phyloP scores from a whole-genome alignment of 1,140 invertebrate genomes.

The Drosophila burlai region DNA sequence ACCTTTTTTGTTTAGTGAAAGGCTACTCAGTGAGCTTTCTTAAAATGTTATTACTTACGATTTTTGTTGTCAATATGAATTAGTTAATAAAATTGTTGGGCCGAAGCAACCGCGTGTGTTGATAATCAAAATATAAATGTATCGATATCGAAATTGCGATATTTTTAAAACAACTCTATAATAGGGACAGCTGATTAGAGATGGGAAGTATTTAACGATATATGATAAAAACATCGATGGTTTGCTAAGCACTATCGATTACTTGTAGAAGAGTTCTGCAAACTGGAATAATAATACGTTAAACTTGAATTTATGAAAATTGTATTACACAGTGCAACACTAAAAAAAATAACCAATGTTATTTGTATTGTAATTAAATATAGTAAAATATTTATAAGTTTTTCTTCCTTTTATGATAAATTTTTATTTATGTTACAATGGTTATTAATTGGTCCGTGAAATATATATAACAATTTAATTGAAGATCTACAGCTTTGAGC shows the following conservation, averaged over 20 bases:
- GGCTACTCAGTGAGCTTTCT: background rate
- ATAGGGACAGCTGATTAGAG: no score
- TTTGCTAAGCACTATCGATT: background rate
- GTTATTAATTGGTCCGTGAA: constrained; percentile 5
- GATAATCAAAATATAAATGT: no score
- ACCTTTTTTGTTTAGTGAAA: background rate
- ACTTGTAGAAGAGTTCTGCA: no score
- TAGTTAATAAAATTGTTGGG: background rate
- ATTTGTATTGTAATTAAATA: no score
- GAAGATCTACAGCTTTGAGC: constrained; percentile 57
- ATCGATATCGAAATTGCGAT: no score
- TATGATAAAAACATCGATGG: background rate
- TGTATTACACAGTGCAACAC: no score
- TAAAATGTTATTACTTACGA: constrained; percentile 6
- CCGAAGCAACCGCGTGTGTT: constrained; percentile 12
- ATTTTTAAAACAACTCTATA: no score
- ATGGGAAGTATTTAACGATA: no score
- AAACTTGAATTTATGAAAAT: background rate
- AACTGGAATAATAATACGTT: background rate
- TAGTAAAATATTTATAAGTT: background rate
- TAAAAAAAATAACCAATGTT: no score
- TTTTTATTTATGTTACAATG: constrained; percentile 2
- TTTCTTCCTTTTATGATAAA: background rate
- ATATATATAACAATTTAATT: background rate
- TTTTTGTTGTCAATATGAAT: background rate